Conservation (phyloP, 2,888 invertebrate genomes). For the Caenorhabditis sp. region DNA sequence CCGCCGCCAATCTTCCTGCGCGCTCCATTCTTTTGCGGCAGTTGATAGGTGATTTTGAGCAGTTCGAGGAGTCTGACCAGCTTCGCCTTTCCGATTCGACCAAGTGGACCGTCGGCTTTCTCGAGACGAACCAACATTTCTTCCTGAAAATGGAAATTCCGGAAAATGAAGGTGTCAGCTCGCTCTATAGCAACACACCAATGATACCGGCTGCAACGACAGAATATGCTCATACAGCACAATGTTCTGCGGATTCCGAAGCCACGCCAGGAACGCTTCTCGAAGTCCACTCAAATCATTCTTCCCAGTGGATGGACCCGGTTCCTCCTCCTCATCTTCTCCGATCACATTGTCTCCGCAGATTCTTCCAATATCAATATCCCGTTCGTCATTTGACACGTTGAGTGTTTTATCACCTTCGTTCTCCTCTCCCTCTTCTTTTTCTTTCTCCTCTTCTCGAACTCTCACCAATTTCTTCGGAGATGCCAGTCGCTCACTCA, state of each 20-base stretch:
- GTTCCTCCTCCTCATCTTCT: constrained; percentile 58
- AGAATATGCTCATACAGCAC: constrained; percentile 75
- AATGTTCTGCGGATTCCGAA: constrained; percentile 70
- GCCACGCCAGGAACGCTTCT: constrained; percentile 70
- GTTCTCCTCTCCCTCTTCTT: constrained; percentile 36
- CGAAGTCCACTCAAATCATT: constrained; percentile 42
- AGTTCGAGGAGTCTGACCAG: constrained; percentile 59
- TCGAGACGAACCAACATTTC: constrained; percentile 66
- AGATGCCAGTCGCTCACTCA: constrained; percentile 18
- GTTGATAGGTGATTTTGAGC: constrained; percentile 61
- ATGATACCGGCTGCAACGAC: constrained; percentile 71
- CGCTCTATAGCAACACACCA: constrained; percentile 63
- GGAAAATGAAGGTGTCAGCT: not conserved
- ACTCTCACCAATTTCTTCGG: constrained; percentile 1
- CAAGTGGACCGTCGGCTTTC: constrained; percentile 64
- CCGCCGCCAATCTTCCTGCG: constrained; percentile 15
- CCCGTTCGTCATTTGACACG: constrained; percentile 57
- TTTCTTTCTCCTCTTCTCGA: not conserved
- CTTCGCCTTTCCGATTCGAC: constrained; percentile 67
- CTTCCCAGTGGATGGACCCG: constrained; percentile 14
- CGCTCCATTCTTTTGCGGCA: constrained; percentile 49
- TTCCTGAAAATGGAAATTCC: constrained; percentile 59
- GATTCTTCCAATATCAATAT: constrained; percentile 33
- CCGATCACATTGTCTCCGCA: constrained; percentile 38
- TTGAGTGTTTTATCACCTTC: constrained; percentile 69